These are phyloP conservation scores for Corbicula japonica DNA, from an alignment of 2,888 invertebrate species.

Conservation along the genomic window DNA sequence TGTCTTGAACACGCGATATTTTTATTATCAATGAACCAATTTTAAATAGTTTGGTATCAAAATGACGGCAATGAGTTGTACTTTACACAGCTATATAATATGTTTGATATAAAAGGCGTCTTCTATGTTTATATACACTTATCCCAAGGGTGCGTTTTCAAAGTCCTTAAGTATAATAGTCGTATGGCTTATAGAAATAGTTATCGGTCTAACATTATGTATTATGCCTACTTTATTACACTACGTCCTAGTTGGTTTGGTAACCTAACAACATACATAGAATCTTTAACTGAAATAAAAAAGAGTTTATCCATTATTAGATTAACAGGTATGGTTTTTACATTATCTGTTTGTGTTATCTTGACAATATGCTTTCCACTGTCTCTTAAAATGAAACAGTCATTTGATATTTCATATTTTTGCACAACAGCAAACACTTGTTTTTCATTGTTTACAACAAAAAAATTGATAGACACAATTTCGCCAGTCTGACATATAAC, in stretches of 20 bases:
- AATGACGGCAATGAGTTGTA: too few species aligned
- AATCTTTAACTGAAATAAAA: slow-evolving; percentile 4
- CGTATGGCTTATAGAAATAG: neutral
- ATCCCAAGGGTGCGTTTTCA: too few species aligned
- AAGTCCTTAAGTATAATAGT: too few species aligned
- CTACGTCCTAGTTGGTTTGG: slow-evolving; percentile 4
- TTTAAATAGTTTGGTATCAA: too few species aligned
- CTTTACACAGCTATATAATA: too few species aligned
- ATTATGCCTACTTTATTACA: slow-evolving; percentile 4
- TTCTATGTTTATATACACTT: too few species aligned
- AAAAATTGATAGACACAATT: slow-evolving; percentile 4
- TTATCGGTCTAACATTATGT: neutral
- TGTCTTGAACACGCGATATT: too few species aligned
- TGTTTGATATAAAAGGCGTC: too few species aligned
- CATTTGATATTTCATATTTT: too few species aligned
- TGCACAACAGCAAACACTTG: slow-evolving; percentile 4
- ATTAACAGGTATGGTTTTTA: slow-evolving; percentile 4
- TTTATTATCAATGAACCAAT: too few species aligned
- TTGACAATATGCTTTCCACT: slow-evolving; percentile 4
- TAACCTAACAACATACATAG: slow-evolving; percentile 2
- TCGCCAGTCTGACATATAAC: slow-evolving; percentile 1
- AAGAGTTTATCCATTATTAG: slow-evolving; percentile 4
- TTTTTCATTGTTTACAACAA: slow-evolving; percentile 2
- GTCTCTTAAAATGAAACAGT: slow-evolving; percentile 4
- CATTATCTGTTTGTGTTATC: slow-evolving; percentile 2